A percentile compares a stretch with the other conserved stretches of the same genome.
Evolutionary conservation across 2,888 invertebrate genomes (phyloP).

Genomic region (Nasonovia ribisnigri): DNA sequence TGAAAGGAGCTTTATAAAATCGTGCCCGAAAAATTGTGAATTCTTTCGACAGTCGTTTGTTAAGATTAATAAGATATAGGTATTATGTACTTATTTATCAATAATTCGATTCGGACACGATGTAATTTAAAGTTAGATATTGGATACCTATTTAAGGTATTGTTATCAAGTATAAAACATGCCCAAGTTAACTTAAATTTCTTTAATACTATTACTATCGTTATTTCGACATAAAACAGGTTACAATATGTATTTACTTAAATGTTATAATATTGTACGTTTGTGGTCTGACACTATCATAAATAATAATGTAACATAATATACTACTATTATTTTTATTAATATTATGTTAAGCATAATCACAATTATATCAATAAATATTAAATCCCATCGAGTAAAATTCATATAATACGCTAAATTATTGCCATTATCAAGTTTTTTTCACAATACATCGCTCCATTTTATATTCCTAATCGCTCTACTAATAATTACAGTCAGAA

Average conservation of each 20-base stretch:
- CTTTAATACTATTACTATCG: not conserved
- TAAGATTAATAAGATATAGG: no score
- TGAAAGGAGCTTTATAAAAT: not conserved
- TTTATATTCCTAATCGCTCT: no score
- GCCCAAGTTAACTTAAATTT: not conserved
- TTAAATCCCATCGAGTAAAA: not conserved
- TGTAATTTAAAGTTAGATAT: not conserved
- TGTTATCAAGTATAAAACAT: not conserved
- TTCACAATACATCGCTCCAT: not conserved
- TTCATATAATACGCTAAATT: not conserved
- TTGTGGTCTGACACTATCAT: not conserved
- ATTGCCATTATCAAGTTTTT: not conserved
- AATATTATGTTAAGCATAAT: not conserved
- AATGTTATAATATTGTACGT: not conserved
- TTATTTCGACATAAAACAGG: not conserved
- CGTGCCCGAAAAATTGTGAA: not conserved
- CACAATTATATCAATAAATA: not conserved
- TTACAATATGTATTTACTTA: not conserved
- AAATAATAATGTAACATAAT: not conserved
- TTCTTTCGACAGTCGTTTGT: not conserved
- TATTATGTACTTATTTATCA: not conserved
- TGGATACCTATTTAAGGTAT: not conserved
- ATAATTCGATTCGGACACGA: not conserved
- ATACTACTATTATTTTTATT: not conserved
- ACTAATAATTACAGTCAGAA: no score